Percentiles rank a stretch among this genome's conserved stretches.
Conservation (phyloP, 2,797 vertebrate species). For the Syngnathus rostellatus region DNA sequence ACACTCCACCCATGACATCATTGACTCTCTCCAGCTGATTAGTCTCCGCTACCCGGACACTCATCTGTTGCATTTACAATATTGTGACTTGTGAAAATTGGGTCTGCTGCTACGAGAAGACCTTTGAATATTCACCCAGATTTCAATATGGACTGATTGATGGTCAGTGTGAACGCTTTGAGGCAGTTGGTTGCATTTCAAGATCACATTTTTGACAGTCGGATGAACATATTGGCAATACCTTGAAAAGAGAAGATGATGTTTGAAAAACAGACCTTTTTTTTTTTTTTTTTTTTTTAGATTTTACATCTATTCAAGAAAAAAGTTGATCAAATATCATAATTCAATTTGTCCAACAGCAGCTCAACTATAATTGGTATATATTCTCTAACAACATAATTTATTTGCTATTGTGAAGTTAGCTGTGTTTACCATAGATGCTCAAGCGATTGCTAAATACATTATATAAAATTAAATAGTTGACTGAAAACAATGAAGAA, state of each 20-base stretch:
- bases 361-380: not conserved
- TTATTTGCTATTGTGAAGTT: not conserved
- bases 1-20: constrained; percentile 67
- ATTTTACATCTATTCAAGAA: not conserved
- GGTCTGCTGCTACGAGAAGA: not conserved
- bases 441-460: not conserved
- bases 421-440: not conserved
- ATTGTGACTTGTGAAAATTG: not conserved
- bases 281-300: not conserved
- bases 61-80: constrained; percentile 58
- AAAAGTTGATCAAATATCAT: not conserved
- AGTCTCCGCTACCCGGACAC: constrained; percentile 8
- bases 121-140: not conserved
- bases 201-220: not conserved
- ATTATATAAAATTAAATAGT: not conserved
- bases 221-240: not conserved
- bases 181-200: not conserved
- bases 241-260: not conserved
- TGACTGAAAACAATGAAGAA: not conserved
- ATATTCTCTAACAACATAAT: not conserved
- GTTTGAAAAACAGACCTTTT: not conserved
- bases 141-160: not conserved
- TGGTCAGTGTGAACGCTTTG: not conserved
- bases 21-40: constrained; percentile 62
- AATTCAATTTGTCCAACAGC: not conserved